Evolutionary conservation across 1,140 invertebrate genomes (phyloP), one percentile per base, ranked within the genome.

Genomic region (Calliopsis andreniformis): DNA sequence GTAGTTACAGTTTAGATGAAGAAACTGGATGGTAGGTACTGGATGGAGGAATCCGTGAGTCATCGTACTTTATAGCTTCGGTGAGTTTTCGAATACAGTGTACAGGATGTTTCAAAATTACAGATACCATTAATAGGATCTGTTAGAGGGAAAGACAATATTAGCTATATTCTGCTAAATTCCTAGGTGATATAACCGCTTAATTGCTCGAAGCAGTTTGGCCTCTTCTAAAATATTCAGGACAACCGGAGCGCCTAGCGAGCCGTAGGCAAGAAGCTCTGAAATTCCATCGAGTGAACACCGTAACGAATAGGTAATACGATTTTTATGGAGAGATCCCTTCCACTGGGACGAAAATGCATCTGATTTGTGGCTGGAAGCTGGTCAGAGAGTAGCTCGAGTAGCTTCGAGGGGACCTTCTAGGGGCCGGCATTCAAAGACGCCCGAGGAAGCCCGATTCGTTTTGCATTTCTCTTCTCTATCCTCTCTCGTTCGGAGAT

Each of bases 221-320:
- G n/a, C n/a, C 3, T n/a, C 4, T 18, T 18, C 4, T 49, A 20
- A 32, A 30, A 7, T 12, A 32, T 30, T 18, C 14, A 55, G 30
- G 35, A 39, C 39, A 58, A 56, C 51, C 12, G 39, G 25, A 39
- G 18, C 59, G 25, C 56, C 30, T n/a, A 18, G 47, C 73, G 28
- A 61, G 32, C 73, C 42, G 53, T 42, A 20, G 56, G 64, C 66
- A 58, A 76, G 64, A 42, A 51, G 75, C 70, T 76, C 76, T 79
- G 87, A 86, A 89, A 90, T 91, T 87, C 87, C 80, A 85, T 87
- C 85, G 56, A 84, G 82, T 80, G 86, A 88, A 87, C 81, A 80
- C 88, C 87, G 89, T 90, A 89, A 90, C 91, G 89, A 92, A 92
- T 88, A 85, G 80, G 88, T 92, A 92, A 92, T 92, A 89, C 88